Evolutionary conservation across 2,888 invertebrate genomes (phyloP), one percentile per base, ranked within the genome.

Genomic region (Sminthurinus aureus): DNA sequence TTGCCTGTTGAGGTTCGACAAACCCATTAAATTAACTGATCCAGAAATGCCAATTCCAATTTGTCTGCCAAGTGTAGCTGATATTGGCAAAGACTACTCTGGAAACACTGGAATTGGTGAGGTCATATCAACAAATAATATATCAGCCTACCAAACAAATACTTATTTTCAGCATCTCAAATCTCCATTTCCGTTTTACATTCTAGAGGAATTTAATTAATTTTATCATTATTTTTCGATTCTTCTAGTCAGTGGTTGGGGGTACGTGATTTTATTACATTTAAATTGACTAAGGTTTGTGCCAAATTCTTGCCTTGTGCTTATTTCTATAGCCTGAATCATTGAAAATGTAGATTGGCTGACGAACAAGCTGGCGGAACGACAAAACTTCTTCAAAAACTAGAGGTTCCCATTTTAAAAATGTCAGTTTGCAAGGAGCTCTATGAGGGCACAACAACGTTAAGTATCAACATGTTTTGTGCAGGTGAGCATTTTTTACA

Each of bases 371-470:
- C 50, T 1, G 76, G 76, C 3, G n/a, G n/a, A 6, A 76, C 76
- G 20, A 51, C 76, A 12, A 80, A 73, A 24, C 50, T 69, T 20
- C 69, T 80, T 0, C 51, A 80, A 24, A 80, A 80, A 69, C 20
- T 80, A 0, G 52, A 51, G 0, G 50, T 80, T 13, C 80, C 80
- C 20, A 58, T 80, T 13, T 20, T 80, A 12, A 18, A 13, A 11
- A 22, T 6, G 58, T 8, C 3, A 13, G 8, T 20, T 52, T 80
- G 80, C 22, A 22, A 73, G 18, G 69, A 18, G 0, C 20, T n/a
- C 20, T 79, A 38, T 13, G 18, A 18, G 0, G 18, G 13, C 22
- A 52, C 8, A 52, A 13, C 13, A 8, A 24, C 4, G 3, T 22
- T 71, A 6, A 22, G 20, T 20, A 6, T 3, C 2, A 71, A 71